These are phyloP conservation scores for Tricholauxania praeusta DNA, from an alignment of 2,888 invertebrate genomes.

Conservation along the genomic window DNA sequence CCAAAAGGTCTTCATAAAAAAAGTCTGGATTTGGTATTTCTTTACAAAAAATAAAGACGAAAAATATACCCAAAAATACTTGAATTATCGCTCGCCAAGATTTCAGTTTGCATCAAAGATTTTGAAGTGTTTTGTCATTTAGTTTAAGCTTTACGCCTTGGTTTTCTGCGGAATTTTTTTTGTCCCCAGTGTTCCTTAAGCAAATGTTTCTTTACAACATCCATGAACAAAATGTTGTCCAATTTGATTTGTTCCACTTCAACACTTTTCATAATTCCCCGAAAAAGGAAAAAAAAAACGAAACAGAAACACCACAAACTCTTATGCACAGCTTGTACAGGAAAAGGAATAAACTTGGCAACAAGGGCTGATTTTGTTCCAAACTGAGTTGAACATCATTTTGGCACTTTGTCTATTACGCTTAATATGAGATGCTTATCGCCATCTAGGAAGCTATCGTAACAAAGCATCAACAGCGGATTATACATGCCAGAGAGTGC, in stretches of 20 bases:
- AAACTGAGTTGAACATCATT: not conserved
- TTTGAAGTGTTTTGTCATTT: too few relatives aligned
- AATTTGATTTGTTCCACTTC: slow-evolving; percentile 34
- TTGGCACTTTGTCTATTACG: slow-evolving; percentile 28
- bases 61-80: too few relatives aligned
- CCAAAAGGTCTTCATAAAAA: too few relatives aligned
- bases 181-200: too few relatives aligned
- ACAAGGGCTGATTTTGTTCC: not conserved
- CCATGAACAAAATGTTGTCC: slow-evolving; percentile 26
- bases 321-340: not conserved
- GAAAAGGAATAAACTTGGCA: not conserved
- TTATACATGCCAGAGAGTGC: slow-evolving; percentile 24
- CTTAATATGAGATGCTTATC: slow-evolving; percentile 27
- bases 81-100: too few relatives aligned
- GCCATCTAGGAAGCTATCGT: slow-evolving; percentile 7
- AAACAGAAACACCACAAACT: not conserved
- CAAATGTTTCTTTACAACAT: not conserved
- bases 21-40: too few relatives aligned
- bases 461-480: slow-evolving; percentile 23
- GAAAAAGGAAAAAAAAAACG: slow-evolving; percentile 9
- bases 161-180: too few relatives aligned
- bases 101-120: too few relatives aligned
- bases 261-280: slow-evolving; percentile 30
- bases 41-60: too few relatives aligned
- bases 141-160: too few relatives aligned